These are phyloP conservation scores for Coptodon rendalli DNA, from an alignment of 2,113 vertebrate genomes.

Conservation along the genomic window DNA sequence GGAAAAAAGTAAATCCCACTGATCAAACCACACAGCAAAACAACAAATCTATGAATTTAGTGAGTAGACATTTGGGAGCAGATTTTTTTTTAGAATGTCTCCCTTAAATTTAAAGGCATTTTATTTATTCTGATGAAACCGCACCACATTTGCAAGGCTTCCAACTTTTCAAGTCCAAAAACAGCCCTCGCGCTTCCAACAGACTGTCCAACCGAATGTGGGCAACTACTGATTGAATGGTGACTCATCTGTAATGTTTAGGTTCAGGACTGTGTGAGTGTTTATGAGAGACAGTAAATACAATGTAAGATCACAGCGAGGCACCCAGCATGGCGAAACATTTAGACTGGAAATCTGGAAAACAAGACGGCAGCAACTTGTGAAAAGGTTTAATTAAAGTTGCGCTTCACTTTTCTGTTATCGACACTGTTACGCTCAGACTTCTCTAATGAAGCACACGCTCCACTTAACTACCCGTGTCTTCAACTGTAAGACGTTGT, in stretches of 20 bases:
- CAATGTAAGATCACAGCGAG: background rate
- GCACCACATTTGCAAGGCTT: background rate
- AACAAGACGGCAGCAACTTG: background rate
- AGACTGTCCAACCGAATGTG: background rate
- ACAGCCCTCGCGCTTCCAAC: background rate
- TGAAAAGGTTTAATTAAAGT: background rate
- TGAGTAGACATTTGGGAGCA: background rate
- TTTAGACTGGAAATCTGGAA: background rate
- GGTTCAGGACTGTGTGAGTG: background rate
- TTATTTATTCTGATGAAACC: background rate
- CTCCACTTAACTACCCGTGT: background rate
- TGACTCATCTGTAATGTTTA: background rate
- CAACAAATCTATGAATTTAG: background rate
- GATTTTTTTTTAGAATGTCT: background rate
- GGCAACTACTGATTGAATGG: background rate
- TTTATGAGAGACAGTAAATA: background rate
- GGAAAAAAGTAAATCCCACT: background rate
- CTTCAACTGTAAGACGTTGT: background rate
- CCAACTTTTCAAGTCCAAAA: background rate
- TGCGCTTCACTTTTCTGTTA: background rate
- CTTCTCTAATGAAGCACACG: background rate
- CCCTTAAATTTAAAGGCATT: background rate
- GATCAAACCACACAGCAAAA: background rate
- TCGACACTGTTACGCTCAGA: background rate
- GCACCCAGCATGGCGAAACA: background rate